phyloP scores from a whole-genome alignment of 2,888 invertebrate genomes.

The Acanthopleura granulata region DNA sequence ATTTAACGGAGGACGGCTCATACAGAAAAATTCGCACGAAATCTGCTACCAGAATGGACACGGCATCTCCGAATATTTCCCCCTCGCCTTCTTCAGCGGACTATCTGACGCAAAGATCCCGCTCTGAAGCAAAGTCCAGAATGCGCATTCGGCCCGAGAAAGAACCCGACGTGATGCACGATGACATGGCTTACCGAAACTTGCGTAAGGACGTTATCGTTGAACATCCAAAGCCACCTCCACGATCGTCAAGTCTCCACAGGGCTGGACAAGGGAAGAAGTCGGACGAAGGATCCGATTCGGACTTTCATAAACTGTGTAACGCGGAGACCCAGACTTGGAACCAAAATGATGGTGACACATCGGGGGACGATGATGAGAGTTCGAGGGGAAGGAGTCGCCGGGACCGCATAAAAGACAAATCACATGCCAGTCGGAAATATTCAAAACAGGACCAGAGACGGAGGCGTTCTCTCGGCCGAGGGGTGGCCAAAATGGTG shows the following conservation, averaged over 20 bases:
- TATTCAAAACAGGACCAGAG: conserved; percentile 32
- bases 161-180: conserved; percentile 41
- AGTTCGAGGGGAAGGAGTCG: neutral
- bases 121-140: conserved; percentile 25
- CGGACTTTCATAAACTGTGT: neutral
- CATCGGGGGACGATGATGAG: neutral
- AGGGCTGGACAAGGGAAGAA: neutral
- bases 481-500: conserved; percentile 54
- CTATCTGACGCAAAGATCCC: conserved; percentile 29
- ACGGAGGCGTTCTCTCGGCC: conserved; percentile 38
- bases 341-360: neutral
- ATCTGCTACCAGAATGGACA: conserved; percentile 8
- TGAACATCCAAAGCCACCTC: conserved; percentile 23
- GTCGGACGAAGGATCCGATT: conserved; percentile 14
- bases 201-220: conserved; percentile 10
- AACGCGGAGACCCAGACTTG: conserved; percentile 4
- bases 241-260: conserved; percentile 24
- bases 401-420: conserved; percentile 22
- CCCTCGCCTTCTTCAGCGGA: conserved; percentile 34
- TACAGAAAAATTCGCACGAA: conserved; percentile 11
- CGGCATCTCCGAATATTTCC: neutral
- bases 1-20: conserved; percentile 20
- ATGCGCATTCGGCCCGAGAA: conserved; percentile 34
- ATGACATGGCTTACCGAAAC: conserved; percentile 36
- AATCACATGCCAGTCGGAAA: conserved; percentile 38